A percentile compares a stretch with the other conserved stretches of the same genome.
Conservation (phyloP, 2,888 invertebrate species). For the Hypolimnas misippus region DNA sequence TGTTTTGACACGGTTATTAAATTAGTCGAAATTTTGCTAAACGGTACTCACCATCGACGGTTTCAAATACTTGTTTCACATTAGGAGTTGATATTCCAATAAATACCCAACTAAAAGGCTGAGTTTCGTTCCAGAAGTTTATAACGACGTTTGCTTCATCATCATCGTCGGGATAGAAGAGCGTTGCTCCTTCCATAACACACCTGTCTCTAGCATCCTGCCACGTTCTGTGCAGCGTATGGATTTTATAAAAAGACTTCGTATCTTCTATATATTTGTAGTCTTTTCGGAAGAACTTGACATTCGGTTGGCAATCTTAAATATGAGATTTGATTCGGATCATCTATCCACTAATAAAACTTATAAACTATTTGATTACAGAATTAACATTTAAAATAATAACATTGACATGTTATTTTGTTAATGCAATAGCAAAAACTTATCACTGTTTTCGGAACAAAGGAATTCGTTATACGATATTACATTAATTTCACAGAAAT, state of each 20-base stretch:
- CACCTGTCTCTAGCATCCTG: slow-evolving; percentile 59
- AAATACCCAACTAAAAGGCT: slow-evolving; percentile 49
- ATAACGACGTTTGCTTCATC: slow-evolving; percentile 55
- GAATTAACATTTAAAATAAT: neutral
- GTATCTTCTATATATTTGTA: slow-evolving; percentile 57
- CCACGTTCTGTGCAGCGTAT: slow-evolving; percentile 60
- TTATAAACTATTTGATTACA: neutral
- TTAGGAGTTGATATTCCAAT: slow-evolving; percentile 59
- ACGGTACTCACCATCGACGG: slow-evolving; percentile 51
- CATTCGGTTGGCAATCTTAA: slow-evolving; percentile 58
- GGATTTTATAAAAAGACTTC: slow-evolving; percentile 66
- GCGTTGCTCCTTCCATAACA: slow-evolving; percentile 57
- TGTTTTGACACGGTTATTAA: neutral
- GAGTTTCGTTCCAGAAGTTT: slow-evolving; percentile 51
- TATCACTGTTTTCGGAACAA: neutral
- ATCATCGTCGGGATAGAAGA: slow-evolving; percentile 63
- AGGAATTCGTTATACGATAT: neutral
- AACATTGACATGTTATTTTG: neutral
- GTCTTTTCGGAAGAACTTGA: slow-evolving; percentile 65
- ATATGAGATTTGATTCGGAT: slow-evolving; percentile 13
- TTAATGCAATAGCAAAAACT: neutral
- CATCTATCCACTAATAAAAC: neutral
- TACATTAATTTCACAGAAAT: neutral
- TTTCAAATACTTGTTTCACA: slow-evolving; percentile 59
- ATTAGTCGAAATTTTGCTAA: neutral